phyloP scores from a whole-genome alignment of 2,888 invertebrate genomes.

The Nipponacmea schrenckii region DNA sequence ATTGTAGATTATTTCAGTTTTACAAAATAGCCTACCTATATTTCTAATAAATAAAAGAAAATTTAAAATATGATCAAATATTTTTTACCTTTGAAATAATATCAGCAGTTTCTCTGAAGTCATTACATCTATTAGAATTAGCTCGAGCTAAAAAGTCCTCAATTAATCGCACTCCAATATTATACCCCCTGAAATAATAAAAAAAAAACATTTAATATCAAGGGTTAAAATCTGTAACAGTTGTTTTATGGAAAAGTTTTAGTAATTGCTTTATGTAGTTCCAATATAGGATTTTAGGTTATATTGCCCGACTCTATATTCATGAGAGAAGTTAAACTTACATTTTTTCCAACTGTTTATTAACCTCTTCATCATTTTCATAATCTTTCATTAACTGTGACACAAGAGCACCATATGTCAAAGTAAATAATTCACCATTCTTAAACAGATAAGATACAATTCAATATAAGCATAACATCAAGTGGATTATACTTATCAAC shows the following conservation, averaged over 20 bases:
- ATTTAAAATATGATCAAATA: no score
- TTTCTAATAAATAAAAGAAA: no score
- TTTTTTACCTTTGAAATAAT: conserved; percentile 67
- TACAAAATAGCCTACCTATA: no score
- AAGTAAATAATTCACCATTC: conserved; percentile 95
- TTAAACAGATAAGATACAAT: conserved; percentile 49
- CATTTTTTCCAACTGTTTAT: conserved; percentile 79
- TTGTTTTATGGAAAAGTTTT: no score
- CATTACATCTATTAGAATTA: conserved; percentile 90
- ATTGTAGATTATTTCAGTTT: no score
- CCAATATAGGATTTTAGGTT: background rate
- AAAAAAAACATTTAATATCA: conserved; percentile 37
- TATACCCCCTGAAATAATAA: conserved; percentile 79
- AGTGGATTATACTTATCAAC: no score
- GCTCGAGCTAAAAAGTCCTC: conserved; percentile 93
- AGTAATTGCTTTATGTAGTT: background rate
- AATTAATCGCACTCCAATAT: conserved; percentile 96
- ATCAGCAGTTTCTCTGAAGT: conserved; percentile 96
- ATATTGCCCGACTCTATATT: background rate
- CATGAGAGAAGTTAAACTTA: conserved; percentile 37
- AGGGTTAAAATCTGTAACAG: background rate
- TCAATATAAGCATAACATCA: background rate
- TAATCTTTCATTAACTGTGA: conserved; percentile 96
- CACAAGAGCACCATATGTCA: conserved; percentile 97
- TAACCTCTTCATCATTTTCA: conserved; percentile 97